These are phyloP conservation scores for Tadarida brasiliensis DNA, from an alignment of 2,797 vertebrate species.

Conservation along the genomic window DNA sequence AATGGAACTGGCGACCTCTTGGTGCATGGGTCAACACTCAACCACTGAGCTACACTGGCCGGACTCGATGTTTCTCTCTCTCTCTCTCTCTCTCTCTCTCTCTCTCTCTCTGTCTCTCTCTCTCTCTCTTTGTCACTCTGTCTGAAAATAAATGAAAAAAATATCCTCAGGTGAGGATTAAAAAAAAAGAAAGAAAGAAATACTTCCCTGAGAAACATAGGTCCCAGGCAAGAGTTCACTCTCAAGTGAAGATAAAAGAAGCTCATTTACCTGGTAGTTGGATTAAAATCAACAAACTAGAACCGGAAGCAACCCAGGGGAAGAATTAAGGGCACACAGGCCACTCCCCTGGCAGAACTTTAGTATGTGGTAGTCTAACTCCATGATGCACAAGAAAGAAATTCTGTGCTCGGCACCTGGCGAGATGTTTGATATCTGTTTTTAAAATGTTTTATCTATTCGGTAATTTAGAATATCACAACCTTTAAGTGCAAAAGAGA, in stretches of 20 bases:
- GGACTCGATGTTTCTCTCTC: too few species aligned
- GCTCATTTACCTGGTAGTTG: not conserved
- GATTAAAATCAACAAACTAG: not conserved
- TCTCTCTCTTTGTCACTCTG: too few species aligned
- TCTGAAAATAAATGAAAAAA: too few species aligned
- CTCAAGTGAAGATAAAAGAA: not conserved
- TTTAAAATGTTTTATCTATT: not conserved
- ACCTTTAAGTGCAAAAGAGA: slow-evolving; percentile 37
- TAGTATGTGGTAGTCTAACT: not conserved
- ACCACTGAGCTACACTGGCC: too few species aligned
- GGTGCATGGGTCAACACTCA: too few species aligned
- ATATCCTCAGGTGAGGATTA: too few species aligned
- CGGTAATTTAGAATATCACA: not conserved
- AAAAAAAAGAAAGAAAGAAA: not conserved
- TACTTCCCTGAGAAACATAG: not conserved
- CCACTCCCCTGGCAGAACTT: not conserved
- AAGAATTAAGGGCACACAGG: not conserved
- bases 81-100: too few species aligned
- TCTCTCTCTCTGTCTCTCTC: too few species aligned
- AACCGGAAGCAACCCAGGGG: not conserved
- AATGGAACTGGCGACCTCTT: too few species aligned
- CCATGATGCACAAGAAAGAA: not conserved
- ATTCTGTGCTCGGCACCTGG: not conserved
- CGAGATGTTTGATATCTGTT: not conserved
- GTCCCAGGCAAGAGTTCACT: not conserved